Percentiles rank a stretch among this genome's conserved stretches.
These are phyloP conservation scores for Drosophila siamana DNA, from an alignment of 2,888 invertebrate species.

Conservation along the genomic window DNA sequence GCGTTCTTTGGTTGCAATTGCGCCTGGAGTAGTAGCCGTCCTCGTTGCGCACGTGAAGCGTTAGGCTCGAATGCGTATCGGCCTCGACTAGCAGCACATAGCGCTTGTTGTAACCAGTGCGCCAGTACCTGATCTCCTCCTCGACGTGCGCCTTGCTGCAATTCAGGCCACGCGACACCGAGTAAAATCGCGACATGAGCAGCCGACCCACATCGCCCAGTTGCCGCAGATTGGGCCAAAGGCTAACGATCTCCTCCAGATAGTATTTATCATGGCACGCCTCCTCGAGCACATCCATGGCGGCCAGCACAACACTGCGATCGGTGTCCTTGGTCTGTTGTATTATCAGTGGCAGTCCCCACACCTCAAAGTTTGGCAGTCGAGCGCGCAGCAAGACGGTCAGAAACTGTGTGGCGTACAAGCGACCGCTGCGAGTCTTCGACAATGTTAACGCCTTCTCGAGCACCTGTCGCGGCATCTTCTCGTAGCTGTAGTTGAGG, in stretches of 20 bases:
- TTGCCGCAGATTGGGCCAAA: conserved; percentile 89
- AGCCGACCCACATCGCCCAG: conserved; percentile 92
- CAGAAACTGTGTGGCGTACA: conserved; percentile 97
- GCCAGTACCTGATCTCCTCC: conserved; percentile 93
- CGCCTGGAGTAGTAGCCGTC: conserved; percentile 91
- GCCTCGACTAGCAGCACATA: conserved; percentile 96
- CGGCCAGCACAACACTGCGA: conserved; percentile 91
- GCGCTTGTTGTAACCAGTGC: conserved; percentile 89
- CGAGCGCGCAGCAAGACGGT: conserved; percentile 92
- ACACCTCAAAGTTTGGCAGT: conserved; percentile 90
- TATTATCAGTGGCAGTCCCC: conserved; percentile 94
- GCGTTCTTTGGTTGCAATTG: conserved; percentile 87
- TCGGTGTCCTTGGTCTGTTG: conserved; percentile 94
- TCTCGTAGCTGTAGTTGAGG: conserved; percentile 92
- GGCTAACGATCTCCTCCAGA: conserved; percentile 91
- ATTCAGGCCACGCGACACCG: conserved; percentile 90
- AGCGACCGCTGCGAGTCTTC: conserved; percentile 87
- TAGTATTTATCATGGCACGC: conserved; percentile 95
- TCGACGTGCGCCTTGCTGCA: conserved; percentile 88
- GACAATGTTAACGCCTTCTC: conserved; percentile 85
- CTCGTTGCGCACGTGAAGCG: conserved; percentile 92
- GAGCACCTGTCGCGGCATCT: conserved; percentile 87
- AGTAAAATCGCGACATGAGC: conserved; percentile 91
- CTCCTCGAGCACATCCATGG: conserved; percentile 94
- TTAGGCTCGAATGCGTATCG: conserved; percentile 94